Evolutionary conservation across 2,113 vertebrate genomes (phyloP).

Genomic region (Eulacestoma nigropectus): DNA sequence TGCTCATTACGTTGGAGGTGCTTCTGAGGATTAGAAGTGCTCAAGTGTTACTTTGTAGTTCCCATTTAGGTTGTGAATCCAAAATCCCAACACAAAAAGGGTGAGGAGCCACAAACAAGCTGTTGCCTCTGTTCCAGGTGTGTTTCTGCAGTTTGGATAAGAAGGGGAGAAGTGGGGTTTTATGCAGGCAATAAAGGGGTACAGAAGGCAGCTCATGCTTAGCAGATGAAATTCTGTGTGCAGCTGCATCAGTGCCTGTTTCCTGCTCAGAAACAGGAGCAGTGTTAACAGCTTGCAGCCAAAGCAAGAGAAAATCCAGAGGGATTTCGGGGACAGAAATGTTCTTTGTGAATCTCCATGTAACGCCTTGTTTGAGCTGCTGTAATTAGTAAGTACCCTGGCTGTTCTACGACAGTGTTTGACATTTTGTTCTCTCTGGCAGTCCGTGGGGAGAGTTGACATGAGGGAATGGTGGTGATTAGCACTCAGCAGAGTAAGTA

Average conservation of each 20-base stretch:
- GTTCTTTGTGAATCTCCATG: neutral
- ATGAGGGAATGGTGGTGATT: neutral
- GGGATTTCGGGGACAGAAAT: neutral
- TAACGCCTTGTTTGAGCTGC: neutral
- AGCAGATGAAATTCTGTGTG: neutral
- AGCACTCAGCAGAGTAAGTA: neutral
- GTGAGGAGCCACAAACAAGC: neutral
- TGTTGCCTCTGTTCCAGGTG: neutral
- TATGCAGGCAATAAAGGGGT: neutral
- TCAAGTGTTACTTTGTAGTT: neutral
- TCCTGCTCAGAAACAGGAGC: neutral
- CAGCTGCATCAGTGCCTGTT: neutral
- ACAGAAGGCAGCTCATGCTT: neutral
- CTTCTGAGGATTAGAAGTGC: neutral
- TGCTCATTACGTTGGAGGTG: neutral
- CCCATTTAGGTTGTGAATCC: neutral
- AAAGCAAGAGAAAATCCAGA: neutral
- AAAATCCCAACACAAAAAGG: neutral
- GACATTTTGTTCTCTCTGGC: neutral
- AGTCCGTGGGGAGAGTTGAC: neutral
- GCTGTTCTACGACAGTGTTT: neutral
- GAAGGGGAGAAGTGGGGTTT: neutral
- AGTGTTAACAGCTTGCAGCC: neutral
- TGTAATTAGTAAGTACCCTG: neutral
- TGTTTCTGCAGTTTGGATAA: neutral